phyloP scores from a whole-genome alignment of 2,888 invertebrate species.

The Lithophane socia region DNA sequence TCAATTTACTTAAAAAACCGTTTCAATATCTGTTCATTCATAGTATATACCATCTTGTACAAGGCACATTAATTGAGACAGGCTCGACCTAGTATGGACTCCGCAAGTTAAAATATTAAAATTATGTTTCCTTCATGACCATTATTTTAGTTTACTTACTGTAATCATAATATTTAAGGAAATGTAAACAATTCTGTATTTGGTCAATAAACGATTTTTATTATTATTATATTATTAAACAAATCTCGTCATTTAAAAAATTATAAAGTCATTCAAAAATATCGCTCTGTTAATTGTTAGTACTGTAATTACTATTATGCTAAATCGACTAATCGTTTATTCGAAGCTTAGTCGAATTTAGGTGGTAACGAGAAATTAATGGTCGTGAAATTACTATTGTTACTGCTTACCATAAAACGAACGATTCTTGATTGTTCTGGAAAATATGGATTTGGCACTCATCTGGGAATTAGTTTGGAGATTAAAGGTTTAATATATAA shows the following conservation, averaged over 20 bases:
- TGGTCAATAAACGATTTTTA: too few relatives aligned
- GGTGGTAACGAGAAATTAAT: conserved; percentile 64
- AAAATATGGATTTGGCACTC: conserved; percentile 36
- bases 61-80: too few relatives aligned
- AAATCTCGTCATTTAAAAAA: conserved; percentile 3
- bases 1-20: neutral
- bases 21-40: neutral
- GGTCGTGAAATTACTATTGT: conserved; percentile 55
- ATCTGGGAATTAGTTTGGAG: conserved; percentile 12
- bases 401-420: conserved; percentile 50
- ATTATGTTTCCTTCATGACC: too few relatives aligned
- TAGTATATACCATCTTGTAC: neutral
- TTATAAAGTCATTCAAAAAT: conserved; percentile 34
- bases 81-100: too few relatives aligned
- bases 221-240: too few relatives aligned
- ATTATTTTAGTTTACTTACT: too few relatives aligned
- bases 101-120: too few relatives aligned
- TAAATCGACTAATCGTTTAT: conserved; percentile 64
- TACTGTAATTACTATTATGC: conserved; percentile 56
- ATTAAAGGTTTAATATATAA: neutral
- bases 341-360: conserved; percentile 50
- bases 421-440: conserved; percentile 36
- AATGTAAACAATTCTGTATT: too few relatives aligned
- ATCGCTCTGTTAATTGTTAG: conserved; percentile 50
- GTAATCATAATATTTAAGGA: too few relatives aligned